These are phyloP conservation scores for Gryon sp. DNA, from an alignment of 1,140 invertebrate species.

Conservation along the genomic window DNA sequence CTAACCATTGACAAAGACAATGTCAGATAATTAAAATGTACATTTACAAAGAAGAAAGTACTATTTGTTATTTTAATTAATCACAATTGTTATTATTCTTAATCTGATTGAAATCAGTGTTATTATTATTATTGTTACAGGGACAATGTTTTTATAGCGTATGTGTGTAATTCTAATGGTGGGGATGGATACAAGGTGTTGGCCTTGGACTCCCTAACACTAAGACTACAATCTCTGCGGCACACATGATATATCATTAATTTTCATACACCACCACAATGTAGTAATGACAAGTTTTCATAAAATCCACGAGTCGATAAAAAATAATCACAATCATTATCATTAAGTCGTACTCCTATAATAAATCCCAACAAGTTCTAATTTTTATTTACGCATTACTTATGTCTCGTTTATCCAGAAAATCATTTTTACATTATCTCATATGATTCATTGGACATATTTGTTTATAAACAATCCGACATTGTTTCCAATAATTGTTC, in stretches of 20 bases:
- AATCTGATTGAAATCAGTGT: constrained; percentile 35
- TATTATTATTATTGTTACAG: constrained; percentile 32
- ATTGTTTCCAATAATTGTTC: background rate
- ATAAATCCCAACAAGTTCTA: constrained; percentile 9
- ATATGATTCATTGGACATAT: background rate
- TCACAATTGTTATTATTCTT: constrained; percentile 45
- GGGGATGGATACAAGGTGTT: constrained; percentile 74
- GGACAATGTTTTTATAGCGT: constrained; percentile 21
- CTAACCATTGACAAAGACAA: constrained; percentile 14
- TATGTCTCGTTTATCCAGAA: background rate
- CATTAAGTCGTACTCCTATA: background rate
- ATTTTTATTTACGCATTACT: background rate
- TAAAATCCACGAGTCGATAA: constrained; percentile 27
- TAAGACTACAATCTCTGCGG: constrained; percentile 72
- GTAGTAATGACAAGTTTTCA: constrained; percentile 46
- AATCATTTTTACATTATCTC: background rate
- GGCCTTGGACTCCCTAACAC: constrained; percentile 76
- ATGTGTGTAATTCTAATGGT: constrained; percentile 48
- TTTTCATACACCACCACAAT: constrained; percentile 51
- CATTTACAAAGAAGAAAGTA: constrained; percentile 22
- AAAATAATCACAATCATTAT: constrained; percentile 24
- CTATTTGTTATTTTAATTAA: constrained; percentile 47
- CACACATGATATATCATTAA: constrained; percentile 58
- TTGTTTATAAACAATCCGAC: constrained; percentile 19
- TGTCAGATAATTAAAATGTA: constrained; percentile 15